Base-by-base conservation (phyloP, 2,797 vertebrate species). In the Anniella stebbinsi region DNA sequence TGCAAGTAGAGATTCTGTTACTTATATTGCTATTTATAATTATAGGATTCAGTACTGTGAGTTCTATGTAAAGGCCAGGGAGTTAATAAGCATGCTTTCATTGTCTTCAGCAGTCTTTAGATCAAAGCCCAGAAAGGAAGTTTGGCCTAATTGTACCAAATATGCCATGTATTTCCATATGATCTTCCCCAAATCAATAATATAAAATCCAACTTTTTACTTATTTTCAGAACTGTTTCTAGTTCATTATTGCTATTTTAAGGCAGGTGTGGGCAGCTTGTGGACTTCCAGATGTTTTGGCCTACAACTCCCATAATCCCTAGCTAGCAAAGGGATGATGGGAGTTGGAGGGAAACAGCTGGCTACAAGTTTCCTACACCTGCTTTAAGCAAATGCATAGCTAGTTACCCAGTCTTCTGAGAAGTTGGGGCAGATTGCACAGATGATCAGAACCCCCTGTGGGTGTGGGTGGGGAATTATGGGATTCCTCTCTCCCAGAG, bases 21-120 rank as follows among this genome's bases (percentile, higher is more conserved):
- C 0, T 11, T 82, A 54, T 48, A 90, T 36, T 51, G 11, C 8
- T 84, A 3, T 69, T 81, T 2, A 60, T 72, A 81, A 81, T 72
- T 54, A 72, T 30, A 88, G 51, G 67, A 88, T 33, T 41, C 69
- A 60, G 25, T 81, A 81, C 25, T 90, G 21, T 51, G 15, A 45
- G 12, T 60, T 83, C 54, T 66, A 15, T 30, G 54, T 1, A 80
- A 63, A 73, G 38, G 2, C 38, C 51, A 67, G 12, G 8, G 6
- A 1, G 1, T 36, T 75, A 81, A 51, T 82, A 90, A 75, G 12
- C 17, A 87, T 51, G 7, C 45, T 33, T 87, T 17, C 57, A 67
- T 82, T 89, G 51, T 48, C 33, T 60, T 80, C 30, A 89, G 48
- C 36, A 28, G 28, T 51, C 30, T 90, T 81, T 90, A 25, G 45